These are phyloP conservation scores for Drosophila ficusphila DNA, from an alignment of 1,140 invertebrate species.

Conservation along the genomic window DNA sequence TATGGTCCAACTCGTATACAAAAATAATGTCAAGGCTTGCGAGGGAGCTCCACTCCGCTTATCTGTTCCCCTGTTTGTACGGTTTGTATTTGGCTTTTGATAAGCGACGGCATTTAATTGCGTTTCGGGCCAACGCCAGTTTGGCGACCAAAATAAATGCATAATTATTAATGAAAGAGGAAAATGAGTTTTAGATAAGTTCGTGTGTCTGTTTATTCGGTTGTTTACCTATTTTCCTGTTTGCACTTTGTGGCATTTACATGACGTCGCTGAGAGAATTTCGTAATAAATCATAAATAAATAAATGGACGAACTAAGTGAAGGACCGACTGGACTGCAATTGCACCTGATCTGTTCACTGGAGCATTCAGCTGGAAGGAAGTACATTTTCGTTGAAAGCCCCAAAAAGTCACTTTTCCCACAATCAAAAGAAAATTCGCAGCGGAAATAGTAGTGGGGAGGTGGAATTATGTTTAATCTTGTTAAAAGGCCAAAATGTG, in stretches of 20 bases:
- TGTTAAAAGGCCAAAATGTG: slow-evolving; percentile 26
- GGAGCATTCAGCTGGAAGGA: slow-evolving; percentile 26
- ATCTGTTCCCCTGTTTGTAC: slow-evolving; percentile 20
- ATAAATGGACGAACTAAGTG: slow-evolving; percentile 14
- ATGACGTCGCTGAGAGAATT: slow-evolving; percentile 23
- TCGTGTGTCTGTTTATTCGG: slow-evolving; percentile 5
- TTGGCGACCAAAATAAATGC: slow-evolving; percentile 42
- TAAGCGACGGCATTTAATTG: slow-evolving; percentile 43
- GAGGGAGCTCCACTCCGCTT: background rate
- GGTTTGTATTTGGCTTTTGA: slow-evolving; percentile 40
- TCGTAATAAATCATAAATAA: slow-evolving; percentile 41
- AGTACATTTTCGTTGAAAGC: slow-evolving; percentile 39
- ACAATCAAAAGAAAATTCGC: slow-evolving; percentile 20
- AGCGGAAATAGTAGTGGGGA: background rate
- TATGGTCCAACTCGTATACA: slow-evolving; percentile 28
- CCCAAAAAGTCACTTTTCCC: slow-evolving; percentile 11
- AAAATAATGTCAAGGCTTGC: slow-evolving; percentile 43
- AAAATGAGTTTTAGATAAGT: slow-evolving; percentile 45
- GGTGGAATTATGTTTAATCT: slow-evolving; percentile 17
- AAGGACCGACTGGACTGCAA: slow-evolving; percentile 23
- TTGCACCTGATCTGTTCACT: slow-evolving; percentile 35
- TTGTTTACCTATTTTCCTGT: slow-evolving; percentile 24
- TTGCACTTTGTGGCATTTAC: slow-evolving; percentile 24
- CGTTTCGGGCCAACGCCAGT: slow-evolving; percentile 10
- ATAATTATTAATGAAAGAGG: slow-evolving; percentile 33